Evolutionary conservation across 2,113 vertebrate genomes (phyloP).

Genomic region (Corapipo altera): DNA sequence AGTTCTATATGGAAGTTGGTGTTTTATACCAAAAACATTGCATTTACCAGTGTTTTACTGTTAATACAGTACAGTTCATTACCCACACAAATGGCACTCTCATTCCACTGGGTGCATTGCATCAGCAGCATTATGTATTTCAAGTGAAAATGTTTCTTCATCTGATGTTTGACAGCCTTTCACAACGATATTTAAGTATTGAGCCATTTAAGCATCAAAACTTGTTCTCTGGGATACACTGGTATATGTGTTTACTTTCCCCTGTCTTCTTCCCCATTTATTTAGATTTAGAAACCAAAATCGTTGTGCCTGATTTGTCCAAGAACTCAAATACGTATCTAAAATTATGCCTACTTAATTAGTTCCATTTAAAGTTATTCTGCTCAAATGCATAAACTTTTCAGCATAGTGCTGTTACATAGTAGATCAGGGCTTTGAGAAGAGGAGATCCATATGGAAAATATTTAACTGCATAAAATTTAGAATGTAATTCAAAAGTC

Average conservation of each 20-base stretch:
- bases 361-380: constrained; percentile 23
- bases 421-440: background rate
- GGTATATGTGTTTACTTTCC: background rate
- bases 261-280: background rate
- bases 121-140: background rate
- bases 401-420: background rate
- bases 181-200: background rate
- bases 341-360: constrained; percentile 13
- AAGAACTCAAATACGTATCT: constrained; percentile 2
- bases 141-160: background rate
- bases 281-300: background rate
- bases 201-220: background rate
- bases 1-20: background rate
- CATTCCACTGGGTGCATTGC: background rate
- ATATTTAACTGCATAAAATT: background rate
- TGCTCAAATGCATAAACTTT: constrained; percentile 5
- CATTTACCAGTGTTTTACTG: background rate
- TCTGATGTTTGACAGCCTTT: background rate
- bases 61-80: background rate
- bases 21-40: background rate
- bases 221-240: background rate
- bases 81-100: background rate
- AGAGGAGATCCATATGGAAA: background rate
- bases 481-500: background rate
- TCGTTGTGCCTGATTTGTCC: background rate